Evolutionary conservation across 2,797 vertebrate genomes (phyloP).

Genomic region (Austrolebias charrua): DNA sequence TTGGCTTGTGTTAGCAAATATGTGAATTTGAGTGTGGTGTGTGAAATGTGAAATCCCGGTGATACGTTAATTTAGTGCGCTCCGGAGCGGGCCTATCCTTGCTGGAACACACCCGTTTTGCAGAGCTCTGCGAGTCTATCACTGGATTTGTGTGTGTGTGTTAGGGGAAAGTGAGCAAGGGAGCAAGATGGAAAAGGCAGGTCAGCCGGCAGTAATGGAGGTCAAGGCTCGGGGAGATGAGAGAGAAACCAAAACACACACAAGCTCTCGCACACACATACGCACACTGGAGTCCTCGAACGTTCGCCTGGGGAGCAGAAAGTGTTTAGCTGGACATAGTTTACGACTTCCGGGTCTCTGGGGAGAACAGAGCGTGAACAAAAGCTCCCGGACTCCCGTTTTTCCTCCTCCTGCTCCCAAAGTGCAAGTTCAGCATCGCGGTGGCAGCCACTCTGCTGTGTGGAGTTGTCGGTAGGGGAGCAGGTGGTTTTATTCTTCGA

Average conservation of each 20-base stretch:
- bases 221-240: slow-evolving; percentile 67
- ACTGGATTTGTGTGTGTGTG: slow-evolving; percentile 10
- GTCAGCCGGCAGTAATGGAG: slow-evolving; percentile 72
- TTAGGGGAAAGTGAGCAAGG: slow-evolving; percentile 43
- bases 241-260: slow-evolving; percentile 47
- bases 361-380: slow-evolving; percentile 46
- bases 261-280: background rate
- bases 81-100: background rate
- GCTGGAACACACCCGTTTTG: slow-evolving; percentile 5
- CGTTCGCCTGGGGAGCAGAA: slow-evolving; percentile 44
- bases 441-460: slow-evolving; percentile 21
- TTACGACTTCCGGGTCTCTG: slow-evolving; percentile 48
- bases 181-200: slow-evolving; percentile 48
- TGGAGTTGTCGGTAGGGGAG: slow-evolving; percentile 4
- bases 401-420: slow-evolving; percentile 18
- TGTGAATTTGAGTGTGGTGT: slow-evolving; percentile 35
- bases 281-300: slow-evolving; percentile 16
- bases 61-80: slow-evolving; percentile 26
- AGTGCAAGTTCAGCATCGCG: slow-evolving; percentile 1
- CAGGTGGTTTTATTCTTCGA: slow-evolving; percentile 61
- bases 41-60: slow-evolving; percentile 28
- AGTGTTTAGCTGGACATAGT: slow-evolving; percentile 61
- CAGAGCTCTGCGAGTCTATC: slow-evolving; percentile 30
- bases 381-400: slow-evolving; percentile 26
- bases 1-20: slow-evolving; percentile 49